These are phyloP conservation scores for Proteles cristata DNA, from an alignment of 2,113 vertebrate species.

Conservation along the genomic window DNA sequence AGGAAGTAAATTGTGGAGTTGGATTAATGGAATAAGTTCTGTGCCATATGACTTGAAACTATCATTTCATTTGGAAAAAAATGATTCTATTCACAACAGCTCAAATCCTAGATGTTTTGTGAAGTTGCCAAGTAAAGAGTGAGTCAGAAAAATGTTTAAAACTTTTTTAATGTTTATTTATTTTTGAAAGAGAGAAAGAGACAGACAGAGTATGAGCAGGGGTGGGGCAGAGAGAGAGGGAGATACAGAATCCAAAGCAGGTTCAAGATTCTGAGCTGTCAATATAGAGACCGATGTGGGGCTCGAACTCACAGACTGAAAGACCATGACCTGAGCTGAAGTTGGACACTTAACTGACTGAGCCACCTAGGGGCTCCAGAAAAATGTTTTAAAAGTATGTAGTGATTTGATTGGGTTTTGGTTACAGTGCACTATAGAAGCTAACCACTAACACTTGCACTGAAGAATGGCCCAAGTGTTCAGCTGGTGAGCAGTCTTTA, in stretches of 20 bases:
- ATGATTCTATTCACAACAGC: not conserved
- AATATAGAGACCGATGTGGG: no score
- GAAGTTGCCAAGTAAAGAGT: not conserved
- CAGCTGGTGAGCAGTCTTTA: not conserved
- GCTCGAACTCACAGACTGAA: no score
- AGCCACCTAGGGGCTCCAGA: not conserved
- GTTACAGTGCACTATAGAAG: not conserved
- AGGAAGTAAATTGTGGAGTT: not conserved
- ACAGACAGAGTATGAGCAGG: no score
- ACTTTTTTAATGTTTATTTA: no score
- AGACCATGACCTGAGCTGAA: no score
- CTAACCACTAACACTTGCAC: not conserved
- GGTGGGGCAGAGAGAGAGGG: no score
- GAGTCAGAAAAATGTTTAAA: conserved; percentile 27
- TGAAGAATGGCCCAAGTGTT: not conserved
- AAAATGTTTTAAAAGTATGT: not conserved
- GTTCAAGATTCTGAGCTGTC: no score
- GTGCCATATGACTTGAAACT: not conserved
- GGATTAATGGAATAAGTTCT: not conserved
- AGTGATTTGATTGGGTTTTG: not conserved
- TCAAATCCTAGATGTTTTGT: not conserved
- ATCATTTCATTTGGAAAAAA: not conserved
- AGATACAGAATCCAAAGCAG: no score
- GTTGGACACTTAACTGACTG: no score
- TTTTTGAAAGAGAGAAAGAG: no score